Evolutionary conservation across 2,888 invertebrate genomes (phyloP), one percentile per base, ranked within the genome.

Genomic region (Erebia aethiops): DNA sequence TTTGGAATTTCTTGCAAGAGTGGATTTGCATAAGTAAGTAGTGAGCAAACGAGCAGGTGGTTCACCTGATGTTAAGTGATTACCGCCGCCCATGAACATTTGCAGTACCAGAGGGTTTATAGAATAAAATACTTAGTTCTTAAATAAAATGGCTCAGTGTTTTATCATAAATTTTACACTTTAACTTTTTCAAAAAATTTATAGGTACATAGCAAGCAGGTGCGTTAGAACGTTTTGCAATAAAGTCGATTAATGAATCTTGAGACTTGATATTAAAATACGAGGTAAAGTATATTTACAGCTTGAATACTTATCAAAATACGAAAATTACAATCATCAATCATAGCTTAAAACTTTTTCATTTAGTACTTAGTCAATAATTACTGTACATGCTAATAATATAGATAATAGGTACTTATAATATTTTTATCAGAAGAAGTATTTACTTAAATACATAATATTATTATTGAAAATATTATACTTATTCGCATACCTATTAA

Each of bases 251-350:
- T 8, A 43, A 54, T 21, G 1, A 56, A 54, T 18, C 18, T 52
- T 41, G 43, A 35, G 35, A 35, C 16, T 16, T 10, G 35, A 7
- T 35, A 35, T 35, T 10, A 18, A 46, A 46, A 46, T 26, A 14
- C 21, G 26, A 26, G 11, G 2, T 26, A 57, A 35, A 13, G 11
- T 65, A 35, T 65, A 65, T 73, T 49, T 70, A 72, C 74, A 72
- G 56, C 64, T 61, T 49, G 14, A 35, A 60, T 54, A 64, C 9
- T 51, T 68, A 52, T 49, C 18, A 72, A 71, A 57, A 70, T 71
- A 68, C 64, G 66, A 69, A 57, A 69, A 57, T 74, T 51, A 67
- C 68, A 72, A 62, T 71, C 51, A 65, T 71, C 51, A 65, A 67
- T 73, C 65, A 60, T 67, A 69, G 71, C 58, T 58, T 14, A 61